phyloP scores from a whole-genome alignment of 2,797 vertebrate genomes.

The Margarornis squamiger region DNA sequence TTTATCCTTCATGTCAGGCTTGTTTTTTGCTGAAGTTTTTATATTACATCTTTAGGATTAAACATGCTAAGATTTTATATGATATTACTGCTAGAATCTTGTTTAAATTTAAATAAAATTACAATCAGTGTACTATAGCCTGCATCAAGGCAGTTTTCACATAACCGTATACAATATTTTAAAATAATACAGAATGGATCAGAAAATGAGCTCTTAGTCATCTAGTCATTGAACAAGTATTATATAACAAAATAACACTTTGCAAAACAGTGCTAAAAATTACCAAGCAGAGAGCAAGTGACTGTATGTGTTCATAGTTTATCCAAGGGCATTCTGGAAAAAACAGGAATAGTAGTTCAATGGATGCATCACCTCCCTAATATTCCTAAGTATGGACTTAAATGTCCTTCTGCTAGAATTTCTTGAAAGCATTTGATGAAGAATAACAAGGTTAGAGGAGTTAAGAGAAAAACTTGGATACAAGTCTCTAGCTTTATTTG shows the following conservation, averaged over 20 bases:
- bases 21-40: not conserved
- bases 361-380: not conserved
- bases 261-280: not conserved
- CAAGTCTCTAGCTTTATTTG: not conserved
- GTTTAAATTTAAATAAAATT: conserved; percentile 13
- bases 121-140: not conserved
- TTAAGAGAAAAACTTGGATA: not conserved
- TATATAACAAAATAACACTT: not conserved
- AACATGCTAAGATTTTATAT: not conserved
- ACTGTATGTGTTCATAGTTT: not conserved
- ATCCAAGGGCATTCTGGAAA: not conserved
- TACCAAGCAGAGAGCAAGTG: not conserved
- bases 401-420: not conserved
- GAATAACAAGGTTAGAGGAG: not conserved
- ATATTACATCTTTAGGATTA: not conserved
- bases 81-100: not conserved
- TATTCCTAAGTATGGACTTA: not conserved
- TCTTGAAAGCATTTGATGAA: not conserved
- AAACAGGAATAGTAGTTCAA: not conserved
- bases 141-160: not conserved
- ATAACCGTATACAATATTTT: not conserved
- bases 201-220: not conserved
- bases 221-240: not conserved
- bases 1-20: not conserved
- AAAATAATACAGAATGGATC: not conserved